These are phyloP conservation scores for Cirrhinus mrigala DNA, from an alignment of 2,797 vertebrate genomes.

Conservation along the genomic window DNA sequence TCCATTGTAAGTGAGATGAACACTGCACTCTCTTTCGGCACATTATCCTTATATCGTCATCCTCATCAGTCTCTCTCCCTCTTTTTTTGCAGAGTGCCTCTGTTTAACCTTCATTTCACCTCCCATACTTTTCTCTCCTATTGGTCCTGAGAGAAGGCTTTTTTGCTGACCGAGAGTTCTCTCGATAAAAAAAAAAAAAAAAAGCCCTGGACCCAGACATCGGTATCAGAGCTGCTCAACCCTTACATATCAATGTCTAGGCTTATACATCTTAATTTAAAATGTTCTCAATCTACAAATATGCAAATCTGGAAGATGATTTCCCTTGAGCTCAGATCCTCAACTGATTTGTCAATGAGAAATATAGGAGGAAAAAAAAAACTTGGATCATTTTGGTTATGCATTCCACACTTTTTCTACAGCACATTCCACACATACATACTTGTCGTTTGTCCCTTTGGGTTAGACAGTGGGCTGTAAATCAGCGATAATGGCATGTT, in stretches of 20 bases:
- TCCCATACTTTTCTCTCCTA: conserved; percentile 17
- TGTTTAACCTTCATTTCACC: conserved; percentile 58
- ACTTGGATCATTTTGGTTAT: not conserved
- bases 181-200: conserved; percentile 31
- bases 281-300: conserved; percentile 14
- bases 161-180: conserved; percentile 43
- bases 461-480: conserved; percentile 45
- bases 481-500: conserved; percentile 60
- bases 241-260: conserved; percentile 21
- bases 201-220: conserved; percentile 5
- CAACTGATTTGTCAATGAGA: conserved; percentile 2
- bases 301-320: conserved; percentile 9
- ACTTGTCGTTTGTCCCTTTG: conserved; percentile 40
- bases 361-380: not conserved
- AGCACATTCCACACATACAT: not conserved
- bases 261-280: conserved; percentile 23
- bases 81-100: conserved; percentile 35
- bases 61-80: conserved; percentile 39
- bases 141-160: conserved; percentile 29
- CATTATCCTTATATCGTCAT: conserved; percentile 43
- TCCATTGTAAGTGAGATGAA: conserved; percentile 50
- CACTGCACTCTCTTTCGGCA: conserved; percentile 46
- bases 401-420: not conserved
- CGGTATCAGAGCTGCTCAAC: conserved; percentile 31
- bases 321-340: conserved; percentile 27